Percentiles rank a stretch among this genome's conserved stretches.
Conservation (phyloP, 2,113 vertebrate genomes). For the Myotis yumanensis region DNA sequence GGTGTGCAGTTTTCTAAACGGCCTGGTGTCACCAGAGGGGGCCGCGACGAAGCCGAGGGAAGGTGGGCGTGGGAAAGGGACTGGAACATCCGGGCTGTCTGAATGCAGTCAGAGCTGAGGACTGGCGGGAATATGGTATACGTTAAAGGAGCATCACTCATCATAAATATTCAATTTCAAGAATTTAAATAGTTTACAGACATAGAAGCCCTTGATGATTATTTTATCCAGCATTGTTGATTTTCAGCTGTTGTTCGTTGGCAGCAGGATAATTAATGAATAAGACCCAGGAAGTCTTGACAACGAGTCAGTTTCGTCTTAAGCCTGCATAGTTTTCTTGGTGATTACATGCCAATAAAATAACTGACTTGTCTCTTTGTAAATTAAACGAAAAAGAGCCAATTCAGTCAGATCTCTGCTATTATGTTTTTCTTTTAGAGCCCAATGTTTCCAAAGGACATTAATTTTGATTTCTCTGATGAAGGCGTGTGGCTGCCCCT, state of each 20-base stretch:
- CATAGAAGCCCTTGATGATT: constrained; percentile 81
- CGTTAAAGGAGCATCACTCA: constrained; percentile 79
- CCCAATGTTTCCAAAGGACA: constrained; percentile 41
- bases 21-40: not conserved
- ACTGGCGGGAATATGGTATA: constrained; percentile 72
- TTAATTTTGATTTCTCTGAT: constrained; percentile 68
- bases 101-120: constrained; percentile 67
- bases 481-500: constrained; percentile 35
- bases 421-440: constrained; percentile 62
- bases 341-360: constrained; percentile 80
- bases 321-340: constrained; percentile 78
- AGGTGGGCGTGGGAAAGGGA: not conserved
- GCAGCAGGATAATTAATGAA: constrained; percentile 82
- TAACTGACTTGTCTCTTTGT: constrained; percentile 74
- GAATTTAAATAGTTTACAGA: constrained; percentile 85
- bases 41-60: constrained; percentile 43
- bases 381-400: constrained; percentile 57
- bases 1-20: not conserved
- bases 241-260: constrained; percentile 82
- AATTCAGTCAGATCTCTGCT: constrained; percentile 42
- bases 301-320: constrained; percentile 76
- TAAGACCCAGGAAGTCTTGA: constrained; percentile 74
- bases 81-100: constrained; percentile 69
- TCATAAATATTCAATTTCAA: constrained; percentile 86
- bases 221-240: constrained; percentile 82